Conservation (phyloP, 2,797 vertebrate species). For the Helicolenus hilgendorfi region DNA sequence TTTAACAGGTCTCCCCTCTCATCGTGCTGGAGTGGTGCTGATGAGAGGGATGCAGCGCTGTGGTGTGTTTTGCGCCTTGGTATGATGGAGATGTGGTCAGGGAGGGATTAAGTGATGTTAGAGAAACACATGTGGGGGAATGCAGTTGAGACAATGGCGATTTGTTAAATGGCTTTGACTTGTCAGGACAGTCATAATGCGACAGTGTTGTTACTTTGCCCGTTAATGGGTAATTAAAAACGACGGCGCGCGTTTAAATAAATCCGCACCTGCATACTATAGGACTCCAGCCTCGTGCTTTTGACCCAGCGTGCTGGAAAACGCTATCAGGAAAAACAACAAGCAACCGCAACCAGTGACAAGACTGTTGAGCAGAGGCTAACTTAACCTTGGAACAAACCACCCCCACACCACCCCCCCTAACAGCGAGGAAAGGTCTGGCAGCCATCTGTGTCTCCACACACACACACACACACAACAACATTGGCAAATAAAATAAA, state of each 20-base stretch:
- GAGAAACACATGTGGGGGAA: conserved; percentile 34
- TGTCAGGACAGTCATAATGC: conserved; percentile 71
- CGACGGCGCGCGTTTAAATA: neutral
- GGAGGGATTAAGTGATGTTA: conserved; percentile 41
- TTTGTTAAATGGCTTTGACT: conserved; percentile 21
- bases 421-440: conserved; percentile 9
- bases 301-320: conserved; percentile 49
- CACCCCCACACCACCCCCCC: neutral
- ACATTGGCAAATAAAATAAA: neutral
- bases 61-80: neutral
- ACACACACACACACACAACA: neutral
- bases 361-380: conserved; percentile 78
- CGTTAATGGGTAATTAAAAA: conserved; percentile 64
- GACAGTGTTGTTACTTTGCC: conserved; percentile 72
- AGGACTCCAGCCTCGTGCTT: conserved; percentile 25
- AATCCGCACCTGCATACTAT: conserved; percentile 11
- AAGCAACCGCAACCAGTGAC: conserved; percentile 78
- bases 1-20: conserved; percentile 81
- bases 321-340: conserved; percentile 14
- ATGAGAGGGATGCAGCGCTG: conserved; percentile 63
- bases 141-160: neutral
- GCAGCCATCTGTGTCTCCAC: neutral
- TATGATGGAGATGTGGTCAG: neutral
- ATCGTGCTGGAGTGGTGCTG: conserved; percentile 54
- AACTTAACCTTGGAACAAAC: conserved; percentile 83